Evolutionary conservation across 2,888 invertebrate species (phyloP).

Genomic region (Orthonychiurus folsomi): DNA sequence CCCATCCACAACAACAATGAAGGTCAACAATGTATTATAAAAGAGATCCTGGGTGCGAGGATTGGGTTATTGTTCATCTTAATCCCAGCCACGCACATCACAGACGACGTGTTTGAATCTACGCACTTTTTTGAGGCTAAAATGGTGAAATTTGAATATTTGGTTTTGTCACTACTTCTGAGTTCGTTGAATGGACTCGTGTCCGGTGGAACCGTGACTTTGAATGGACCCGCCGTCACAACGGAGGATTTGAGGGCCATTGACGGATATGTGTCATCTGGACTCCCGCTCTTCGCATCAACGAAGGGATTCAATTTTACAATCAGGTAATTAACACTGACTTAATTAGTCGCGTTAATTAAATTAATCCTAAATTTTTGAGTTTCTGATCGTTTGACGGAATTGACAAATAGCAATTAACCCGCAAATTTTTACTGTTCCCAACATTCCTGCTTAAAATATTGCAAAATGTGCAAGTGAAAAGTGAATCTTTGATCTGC

Average conservation of each 20-base stretch:
- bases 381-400: too few relatives aligned
- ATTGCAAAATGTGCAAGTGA: too few relatives aligned
- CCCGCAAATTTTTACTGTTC: too few relatives aligned
- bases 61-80: not conserved
- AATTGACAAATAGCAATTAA: too few relatives aligned
- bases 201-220: not conserved
- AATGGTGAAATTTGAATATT: not conserved
- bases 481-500: too few relatives aligned
- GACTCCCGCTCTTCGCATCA: conserved; percentile 27
- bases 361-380: too few relatives aligned
- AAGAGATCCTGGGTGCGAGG: not conserved
- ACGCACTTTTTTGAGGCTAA: not conserved
- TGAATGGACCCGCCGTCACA: not conserved
- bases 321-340: too few relatives aligned
- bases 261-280: conserved; percentile 33
- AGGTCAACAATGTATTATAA: not conserved
- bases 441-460: too few relatives aligned
- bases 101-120: not conserved
- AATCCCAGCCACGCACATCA: not conserved
- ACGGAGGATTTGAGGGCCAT: conserved; percentile 31
- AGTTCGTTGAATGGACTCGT: not conserved
- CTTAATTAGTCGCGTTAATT: too few relatives aligned
- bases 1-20: not conserved
- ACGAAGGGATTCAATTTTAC: conserved; percentile 36
- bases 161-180: not conserved